Evolutionary conservation across 2,797 vertebrate genomes (phyloP).

Genomic region (Pogoniulus pusillus): DNA sequence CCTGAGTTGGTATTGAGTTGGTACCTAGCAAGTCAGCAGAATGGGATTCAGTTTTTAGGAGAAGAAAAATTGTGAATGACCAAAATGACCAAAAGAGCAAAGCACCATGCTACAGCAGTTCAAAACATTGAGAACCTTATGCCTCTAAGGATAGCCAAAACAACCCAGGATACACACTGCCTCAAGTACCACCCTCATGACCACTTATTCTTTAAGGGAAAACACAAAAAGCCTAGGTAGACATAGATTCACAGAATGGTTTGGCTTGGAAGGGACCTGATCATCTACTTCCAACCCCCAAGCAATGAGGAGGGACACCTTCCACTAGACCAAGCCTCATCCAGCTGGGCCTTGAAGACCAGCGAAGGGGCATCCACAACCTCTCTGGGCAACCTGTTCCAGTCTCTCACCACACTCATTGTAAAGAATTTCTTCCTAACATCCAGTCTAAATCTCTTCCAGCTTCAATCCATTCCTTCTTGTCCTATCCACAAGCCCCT

Average conservation of each 20-base stretch:
- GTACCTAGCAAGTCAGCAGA: neutral
- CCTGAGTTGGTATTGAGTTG: neutral
- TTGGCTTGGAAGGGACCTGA: too few relatives aligned
- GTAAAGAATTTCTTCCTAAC: too few relatives aligned
- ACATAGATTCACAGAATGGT: neutral
- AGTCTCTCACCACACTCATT: too few relatives aligned
- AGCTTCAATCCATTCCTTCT: too few relatives aligned
- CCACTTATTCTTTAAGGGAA: neutral
- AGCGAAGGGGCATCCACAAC: too few relatives aligned
- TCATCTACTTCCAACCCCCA: too few relatives aligned
- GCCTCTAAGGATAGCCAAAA: neutral
- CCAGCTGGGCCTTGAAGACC: too few relatives aligned
- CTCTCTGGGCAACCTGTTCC: too few relatives aligned
- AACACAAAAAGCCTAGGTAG: neutral
- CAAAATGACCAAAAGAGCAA: neutral
- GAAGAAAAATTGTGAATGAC: neutral
- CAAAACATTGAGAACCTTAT: neutral
- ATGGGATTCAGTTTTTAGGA: neutral
- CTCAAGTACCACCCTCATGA: neutral
- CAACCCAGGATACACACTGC: neutral
- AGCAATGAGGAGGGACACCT: too few relatives aligned
- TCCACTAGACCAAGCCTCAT: too few relatives aligned
- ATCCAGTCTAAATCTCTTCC: too few relatives aligned
- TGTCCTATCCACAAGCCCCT: neutral
- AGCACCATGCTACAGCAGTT: neutral